Conservation (phyloP, 2,113 vertebrate species). For the Cyanoramphus novaezelandiae region DNA sequence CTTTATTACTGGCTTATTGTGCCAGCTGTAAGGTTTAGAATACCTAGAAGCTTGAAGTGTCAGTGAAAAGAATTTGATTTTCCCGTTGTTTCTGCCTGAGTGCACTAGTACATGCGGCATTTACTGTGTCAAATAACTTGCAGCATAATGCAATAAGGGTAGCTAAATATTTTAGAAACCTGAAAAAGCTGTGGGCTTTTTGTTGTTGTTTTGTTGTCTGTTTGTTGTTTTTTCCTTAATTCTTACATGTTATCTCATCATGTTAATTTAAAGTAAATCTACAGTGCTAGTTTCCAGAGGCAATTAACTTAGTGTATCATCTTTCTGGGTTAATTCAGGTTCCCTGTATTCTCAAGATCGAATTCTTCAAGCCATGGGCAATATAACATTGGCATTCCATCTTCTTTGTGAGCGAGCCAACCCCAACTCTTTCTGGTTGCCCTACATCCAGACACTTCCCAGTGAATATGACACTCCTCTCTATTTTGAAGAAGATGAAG, state of each 20-base stretch:
- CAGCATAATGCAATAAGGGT: not conserved
- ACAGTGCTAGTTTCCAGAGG: not conserved
- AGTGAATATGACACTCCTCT: slow-evolving; percentile 91
- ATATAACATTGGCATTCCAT: slow-evolving; percentile 94
- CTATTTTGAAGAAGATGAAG: slow-evolving; percentile 93
- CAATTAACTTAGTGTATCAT: not conserved
- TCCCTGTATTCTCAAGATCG: slow-evolving; percentile 92
- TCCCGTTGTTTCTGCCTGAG: not conserved
- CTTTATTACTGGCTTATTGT: not conserved
- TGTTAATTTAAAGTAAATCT: not conserved
- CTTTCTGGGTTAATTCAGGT: slow-evolving; percentile 78
- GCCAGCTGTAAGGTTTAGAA: not conserved
- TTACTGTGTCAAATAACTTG: not conserved
- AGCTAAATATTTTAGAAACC: not conserved
- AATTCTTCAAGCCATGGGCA: slow-evolving; percentile 98
- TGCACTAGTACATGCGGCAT: not conserved
- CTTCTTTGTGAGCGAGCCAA: slow-evolving; percentile 90
- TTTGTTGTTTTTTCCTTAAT: not conserved
- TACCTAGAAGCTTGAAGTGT: not conserved
- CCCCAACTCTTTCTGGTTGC: slow-evolving; percentile 89
- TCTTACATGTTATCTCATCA: not conserved
- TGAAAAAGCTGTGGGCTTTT: not conserved
- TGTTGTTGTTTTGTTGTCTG: not conserved
- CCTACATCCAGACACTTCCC: slow-evolving; percentile 95
- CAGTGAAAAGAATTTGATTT: slow-evolving; percentile 17